Evolutionary conservation across 2,797 vertebrate genomes (phyloP).

Genomic region (Acanthornis magna): DNA sequence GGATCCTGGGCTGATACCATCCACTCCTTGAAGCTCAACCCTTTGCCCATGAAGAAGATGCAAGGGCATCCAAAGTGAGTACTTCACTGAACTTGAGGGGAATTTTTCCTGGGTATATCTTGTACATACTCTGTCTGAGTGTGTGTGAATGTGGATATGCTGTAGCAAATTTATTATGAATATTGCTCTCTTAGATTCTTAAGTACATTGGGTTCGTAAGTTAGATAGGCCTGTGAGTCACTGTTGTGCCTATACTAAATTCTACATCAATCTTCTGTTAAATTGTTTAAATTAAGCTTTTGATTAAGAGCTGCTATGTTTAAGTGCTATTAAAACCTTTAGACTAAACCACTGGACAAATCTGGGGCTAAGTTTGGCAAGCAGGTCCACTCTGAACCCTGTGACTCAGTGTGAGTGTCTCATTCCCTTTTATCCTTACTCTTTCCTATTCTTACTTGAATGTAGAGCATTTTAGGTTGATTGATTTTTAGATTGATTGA

Average conservation of each 20-base stretch:
- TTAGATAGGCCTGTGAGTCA: neutral
- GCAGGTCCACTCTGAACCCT: neutral
- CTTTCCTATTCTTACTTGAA: neutral
- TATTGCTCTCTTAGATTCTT: neutral
- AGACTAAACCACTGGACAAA: neutral
- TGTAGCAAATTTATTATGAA: neutral
- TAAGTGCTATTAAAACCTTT: neutral
- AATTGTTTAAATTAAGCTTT: neutral
- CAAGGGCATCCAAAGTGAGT: neutral
- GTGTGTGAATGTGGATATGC: neutral
- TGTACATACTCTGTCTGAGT: neutral
- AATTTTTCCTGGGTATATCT: neutral
- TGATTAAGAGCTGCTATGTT: neutral
- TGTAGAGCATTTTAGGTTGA: neutral
- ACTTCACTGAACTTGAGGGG: neutral
- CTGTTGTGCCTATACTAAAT: neutral
- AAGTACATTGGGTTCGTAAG: neutral
- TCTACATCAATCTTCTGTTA: neutral
- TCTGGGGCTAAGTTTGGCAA: neutral
- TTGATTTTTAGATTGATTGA: neutral
- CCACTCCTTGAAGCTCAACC: neutral
- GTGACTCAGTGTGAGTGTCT: neutral
- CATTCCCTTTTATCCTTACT: neutral
- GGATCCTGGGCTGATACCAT: neutral
- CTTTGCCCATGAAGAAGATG: rapidly evolving